Evolutionary conservation across 2,888 invertebrate species (phyloP).

Genomic region (Drosophila mercatorum): DNA sequence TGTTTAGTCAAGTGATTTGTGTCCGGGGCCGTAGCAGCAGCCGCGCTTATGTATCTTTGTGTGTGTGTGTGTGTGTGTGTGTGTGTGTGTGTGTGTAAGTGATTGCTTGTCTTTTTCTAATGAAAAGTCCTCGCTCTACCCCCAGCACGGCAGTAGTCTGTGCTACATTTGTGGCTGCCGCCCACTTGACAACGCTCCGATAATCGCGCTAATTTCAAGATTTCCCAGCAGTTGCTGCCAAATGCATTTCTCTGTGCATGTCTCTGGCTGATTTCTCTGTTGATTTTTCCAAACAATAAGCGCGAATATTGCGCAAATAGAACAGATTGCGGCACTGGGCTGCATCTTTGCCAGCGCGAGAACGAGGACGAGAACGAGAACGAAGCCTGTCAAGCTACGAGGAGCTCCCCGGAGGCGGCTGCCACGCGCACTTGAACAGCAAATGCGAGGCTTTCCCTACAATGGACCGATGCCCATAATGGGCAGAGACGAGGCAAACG

Average conservation of each 20-base stretch:
- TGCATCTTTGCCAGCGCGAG: slow-evolving; percentile 42
- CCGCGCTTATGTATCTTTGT: slow-evolving; percentile 53
- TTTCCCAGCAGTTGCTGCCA: slow-evolving; percentile 80
- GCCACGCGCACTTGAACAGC: slow-evolving; percentile 70
- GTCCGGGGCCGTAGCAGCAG: slow-evolving; percentile 30
- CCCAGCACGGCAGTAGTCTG: slow-evolving; percentile 15
- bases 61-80: too few species aligned
- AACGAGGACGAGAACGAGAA: slow-evolving; percentile 13
- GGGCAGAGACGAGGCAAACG: slow-evolving; percentile 26
- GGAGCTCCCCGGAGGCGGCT: slow-evolving; percentile 74
- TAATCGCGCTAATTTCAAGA: slow-evolving; percentile 85
- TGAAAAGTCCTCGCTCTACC: slow-evolving; percentile 32
- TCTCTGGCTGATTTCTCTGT: slow-evolving; percentile 23
- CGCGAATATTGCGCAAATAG: slow-evolving; percentile 77
- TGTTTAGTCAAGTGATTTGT: slow-evolving; percentile 80
- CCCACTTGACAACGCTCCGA: slow-evolving; percentile 78
- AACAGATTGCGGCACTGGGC: slow-evolving; percentile 43
- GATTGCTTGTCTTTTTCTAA: slow-evolving; percentile 77
- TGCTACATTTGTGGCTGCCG: slow-evolving; percentile 61
- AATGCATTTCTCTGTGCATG: slow-evolving; percentile 64
- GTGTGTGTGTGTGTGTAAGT: slow-evolving; percentile 52
- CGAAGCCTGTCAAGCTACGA: slow-evolving; percentile 49
- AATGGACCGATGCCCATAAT: slow-evolving; percentile 48
- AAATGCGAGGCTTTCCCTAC: slow-evolving; percentile 37
- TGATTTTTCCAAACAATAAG: slow-evolving; percentile 80